These are phyloP conservation scores for Chaetura pelagica DNA, from an alignment of 2,113 vertebrate genomes.

Conservation along the genomic window DNA sequence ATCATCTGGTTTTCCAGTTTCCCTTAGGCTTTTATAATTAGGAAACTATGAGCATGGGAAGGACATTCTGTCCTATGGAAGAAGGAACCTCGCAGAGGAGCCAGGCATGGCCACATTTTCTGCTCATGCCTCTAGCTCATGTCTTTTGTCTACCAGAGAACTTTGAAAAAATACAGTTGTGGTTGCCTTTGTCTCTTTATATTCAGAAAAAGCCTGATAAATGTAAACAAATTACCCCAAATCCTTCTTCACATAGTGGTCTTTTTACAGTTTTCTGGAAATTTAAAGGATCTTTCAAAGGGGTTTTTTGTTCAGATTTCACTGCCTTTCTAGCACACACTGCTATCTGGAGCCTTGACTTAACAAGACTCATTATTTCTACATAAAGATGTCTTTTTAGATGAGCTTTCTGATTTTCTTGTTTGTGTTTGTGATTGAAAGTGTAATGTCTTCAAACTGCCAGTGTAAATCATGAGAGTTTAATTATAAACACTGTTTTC, in stretches of 20 bases:
- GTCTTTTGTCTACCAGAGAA: neutral
- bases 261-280: neutral
- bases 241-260: neutral
- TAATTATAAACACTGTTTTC: neutral
- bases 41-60: neutral
- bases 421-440: slow-evolving; percentile 51
- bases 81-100: fast-evolving
- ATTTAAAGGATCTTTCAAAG: neutral
- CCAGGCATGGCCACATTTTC: neutral
- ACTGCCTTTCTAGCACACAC: neutral
- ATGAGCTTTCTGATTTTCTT: slow-evolving; percentile 45
- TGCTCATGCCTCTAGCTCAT: neutral
- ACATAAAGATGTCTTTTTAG: slow-evolving; percentile 42
- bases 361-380: slow-evolving; percentile 10
- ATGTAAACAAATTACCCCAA: slow-evolving; percentile 44
- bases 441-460: slow-evolving; percentile 32
- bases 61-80: neutral
- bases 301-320: fast-evolving
- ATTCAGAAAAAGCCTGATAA: slow-evolving; percentile 52
- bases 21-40: neutral
- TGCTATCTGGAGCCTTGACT: neutral
- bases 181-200: slow-evolving; percentile 30
- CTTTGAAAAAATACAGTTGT: slow-evolving; percentile 3
- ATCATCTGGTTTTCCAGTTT: neutral
- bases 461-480: neutral